Base-by-base conservation (phyloP, 2,113 vertebrate genomes). In the Solea senegalensis region DNA sequence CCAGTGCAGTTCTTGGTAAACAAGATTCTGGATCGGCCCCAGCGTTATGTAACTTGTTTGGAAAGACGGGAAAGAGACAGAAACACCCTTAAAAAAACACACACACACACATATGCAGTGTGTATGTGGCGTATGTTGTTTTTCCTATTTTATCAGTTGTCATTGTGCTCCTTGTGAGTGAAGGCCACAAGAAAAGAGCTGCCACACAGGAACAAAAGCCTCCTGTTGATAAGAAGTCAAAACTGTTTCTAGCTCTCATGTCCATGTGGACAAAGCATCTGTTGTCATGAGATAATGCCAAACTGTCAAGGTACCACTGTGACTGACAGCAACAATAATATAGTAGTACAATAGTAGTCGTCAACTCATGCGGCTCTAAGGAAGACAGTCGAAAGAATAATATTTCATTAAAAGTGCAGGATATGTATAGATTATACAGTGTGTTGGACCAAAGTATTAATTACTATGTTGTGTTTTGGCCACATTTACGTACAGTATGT, bases 201-300 rank as follows among this genome's bases (percentile, higher is more conserved):
- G 3, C 21, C 16, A n/a, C 27, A 60, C 14, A 65, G 41, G 79
- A n/a, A 76, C 67, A 76, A 71, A 69, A 26, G 48, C 7, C 51
- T 86, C 89, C 88, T 89, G 71, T 53, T 71, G 85, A 91, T 88
- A 90, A 80, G 41, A 53, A 50, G 21, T 43, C 34, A 54, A 65
- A 64, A 63, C 5, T 21, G 7, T 50, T 49, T 49, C 8, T 40
- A 21, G 43, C 21, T 15, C 7, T 40, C 45, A 10, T 69, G 48
- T 7, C 41, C 27, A 16, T 56, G 15, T 4, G 41, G 26, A 61
- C 7, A 39, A 67, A 46, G 48, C 9, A 41, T 75, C 57, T 72
- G 69, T 27, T 15, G 39, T 58, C 34, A 9, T 9, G 39, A 73
- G 67, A 81, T 61, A 68, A 52, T 39, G 11, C 63, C 7, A 50